A percentile compares a stretch with the other conserved stretches of the same genome.
Evolutionary conservation across 2,888 invertebrate genomes (phyloP).

Genomic region (Hartigia nigra): DNA sequence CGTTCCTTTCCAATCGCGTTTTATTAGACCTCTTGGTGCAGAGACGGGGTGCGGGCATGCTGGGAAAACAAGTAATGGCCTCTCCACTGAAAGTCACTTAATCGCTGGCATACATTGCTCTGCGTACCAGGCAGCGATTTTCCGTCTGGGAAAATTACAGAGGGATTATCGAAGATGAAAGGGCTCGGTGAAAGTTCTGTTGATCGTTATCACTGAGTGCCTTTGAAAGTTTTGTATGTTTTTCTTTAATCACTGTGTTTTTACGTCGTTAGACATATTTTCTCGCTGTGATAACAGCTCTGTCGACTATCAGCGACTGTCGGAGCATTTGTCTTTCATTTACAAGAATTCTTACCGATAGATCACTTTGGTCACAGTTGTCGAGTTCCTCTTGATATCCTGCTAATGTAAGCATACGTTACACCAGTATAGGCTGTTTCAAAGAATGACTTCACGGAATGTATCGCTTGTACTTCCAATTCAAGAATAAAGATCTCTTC

Average conservation of each 20-base stretch:
- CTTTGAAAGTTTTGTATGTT: background rate
- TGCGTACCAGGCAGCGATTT: background rate
- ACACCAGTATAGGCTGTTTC: background rate
- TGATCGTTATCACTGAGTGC: background rate
- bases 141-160: slow-evolving; percentile 17
- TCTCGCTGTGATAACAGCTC: background rate
- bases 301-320: background rate
- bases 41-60: background rate
- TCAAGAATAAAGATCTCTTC: background rate
- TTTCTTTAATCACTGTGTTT: background rate
- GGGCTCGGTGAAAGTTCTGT: slow-evolving; percentile 11
- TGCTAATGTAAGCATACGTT: background rate
- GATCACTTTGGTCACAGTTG: background rate
- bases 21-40: background rate
- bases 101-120: background rate
- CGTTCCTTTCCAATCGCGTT: background rate
- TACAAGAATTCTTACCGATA: background rate
- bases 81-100: background rate
- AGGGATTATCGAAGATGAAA: slow-evolving; percentile 14
- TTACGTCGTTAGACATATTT: no score
- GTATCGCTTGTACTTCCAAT: background rate
- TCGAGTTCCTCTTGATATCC: background rate
- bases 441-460: background rate
- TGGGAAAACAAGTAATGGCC: background rate
- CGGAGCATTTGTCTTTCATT: background rate